Evolutionary conservation across 2,888 invertebrate species (phyloP).

Genomic region (Sipha maydis): DNA sequence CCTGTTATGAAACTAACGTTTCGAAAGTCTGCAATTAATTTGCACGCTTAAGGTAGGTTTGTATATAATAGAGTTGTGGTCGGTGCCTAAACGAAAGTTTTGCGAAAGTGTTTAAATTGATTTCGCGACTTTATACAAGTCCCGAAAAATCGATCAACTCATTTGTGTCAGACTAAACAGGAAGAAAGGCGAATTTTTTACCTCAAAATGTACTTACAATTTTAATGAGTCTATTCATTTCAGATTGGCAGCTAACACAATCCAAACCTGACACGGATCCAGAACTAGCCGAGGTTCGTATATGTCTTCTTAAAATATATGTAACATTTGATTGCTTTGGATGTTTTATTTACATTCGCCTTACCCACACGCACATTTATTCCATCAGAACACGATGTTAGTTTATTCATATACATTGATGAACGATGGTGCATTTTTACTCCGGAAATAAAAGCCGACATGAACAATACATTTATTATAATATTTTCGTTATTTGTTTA

Average conservation of each 20-base stretch:
- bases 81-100: no score
- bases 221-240: conserved; percentile 36
- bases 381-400: background rate
- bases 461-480: background rate
- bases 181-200: background rate
- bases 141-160: background rate
- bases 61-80: no score
- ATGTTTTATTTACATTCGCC: conserved; percentile 34
- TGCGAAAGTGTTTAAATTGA: no score
- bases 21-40: no score
- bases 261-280: conserved; percentile 56
- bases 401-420: conserved; percentile 22
- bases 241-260: conserved; percentile 57
- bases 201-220: background rate
- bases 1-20: no score
- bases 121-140: no score
- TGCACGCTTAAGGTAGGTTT: no score
- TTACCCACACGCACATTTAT: background rate
- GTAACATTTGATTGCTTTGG: conserved; percentile 16
- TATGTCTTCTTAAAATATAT: background rate
- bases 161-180: background rate
- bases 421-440: background rate
- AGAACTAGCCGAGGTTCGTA: conserved; percentile 55
- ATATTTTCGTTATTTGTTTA: no score
- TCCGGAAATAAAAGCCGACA: conserved; percentile 26